Evolutionary conservation across 92 coral and sea anemone genomes (phyloP).

Genomic region (Epizoanthus stellaris): DNA sequence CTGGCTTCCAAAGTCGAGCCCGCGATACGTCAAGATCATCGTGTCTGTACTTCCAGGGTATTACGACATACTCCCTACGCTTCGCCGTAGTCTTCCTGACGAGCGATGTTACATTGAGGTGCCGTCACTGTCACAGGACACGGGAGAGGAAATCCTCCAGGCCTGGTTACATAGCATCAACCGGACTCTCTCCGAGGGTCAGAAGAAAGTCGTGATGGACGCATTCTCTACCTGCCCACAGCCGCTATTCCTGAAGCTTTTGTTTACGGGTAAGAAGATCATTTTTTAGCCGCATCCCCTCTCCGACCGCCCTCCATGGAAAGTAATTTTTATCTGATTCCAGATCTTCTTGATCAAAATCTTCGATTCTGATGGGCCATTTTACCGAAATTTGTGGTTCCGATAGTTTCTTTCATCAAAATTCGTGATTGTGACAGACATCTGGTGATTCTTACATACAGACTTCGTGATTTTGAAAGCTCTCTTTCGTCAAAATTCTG

Average conservation of each 20-base stretch:
- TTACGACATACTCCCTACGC: slow-evolving; percentile 73
- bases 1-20: slow-evolving; percentile 77
- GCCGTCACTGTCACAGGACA: slow-evolving; percentile 70
- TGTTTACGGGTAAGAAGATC: slow-evolving; percentile 48
- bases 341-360: too few relatives aligned
- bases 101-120: slow-evolving; percentile 76
- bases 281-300: background rate
- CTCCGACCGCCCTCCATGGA: too few relatives aligned
- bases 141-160: slow-evolving; percentile 76
- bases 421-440: too few relatives aligned
- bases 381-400: too few relatives aligned
- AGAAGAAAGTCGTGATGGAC: slow-evolving; percentile 66
- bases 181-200: slow-evolving; percentile 67
- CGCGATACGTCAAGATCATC: slow-evolving; percentile 63
- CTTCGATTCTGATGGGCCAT: too few relatives aligned
- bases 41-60: slow-evolving; percentile 81
- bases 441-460: too few relatives aligned
- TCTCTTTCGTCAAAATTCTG: too few relatives aligned
- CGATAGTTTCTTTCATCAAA: too few relatives aligned
- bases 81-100: slow-evolving; percentile 78
- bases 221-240: slow-evolving; percentile 78
- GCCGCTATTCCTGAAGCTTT: slow-evolving; percentile 82
- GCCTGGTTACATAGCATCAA: slow-evolving; percentile 75
- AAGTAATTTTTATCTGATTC: too few relatives aligned
- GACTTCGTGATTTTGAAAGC: too few relatives aligned